These are phyloP conservation scores for Mirounga angustirostris DNA, from an alignment of 2,113 vertebrate genomes.

Conservation along the genomic window DNA sequence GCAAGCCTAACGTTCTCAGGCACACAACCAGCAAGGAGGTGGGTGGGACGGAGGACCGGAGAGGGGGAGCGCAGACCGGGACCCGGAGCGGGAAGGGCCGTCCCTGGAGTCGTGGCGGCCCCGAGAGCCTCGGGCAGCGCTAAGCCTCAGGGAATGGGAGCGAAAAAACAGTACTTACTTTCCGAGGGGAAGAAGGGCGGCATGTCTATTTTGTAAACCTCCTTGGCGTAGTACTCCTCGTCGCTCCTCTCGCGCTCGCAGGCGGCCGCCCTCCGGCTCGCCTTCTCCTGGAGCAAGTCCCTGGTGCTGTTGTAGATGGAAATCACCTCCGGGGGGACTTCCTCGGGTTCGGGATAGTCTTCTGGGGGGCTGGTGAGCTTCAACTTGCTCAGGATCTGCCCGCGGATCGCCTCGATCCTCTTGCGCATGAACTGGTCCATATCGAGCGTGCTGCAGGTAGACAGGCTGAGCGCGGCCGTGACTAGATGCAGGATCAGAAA, in stretches of 20 bases:
- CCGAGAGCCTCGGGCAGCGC: conserved; percentile 56
- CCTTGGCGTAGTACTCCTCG: conserved; percentile 99
- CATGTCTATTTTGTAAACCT: conserved; percentile 99
- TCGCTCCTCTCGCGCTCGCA: conserved; percentile 98
- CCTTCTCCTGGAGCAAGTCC: conserved; percentile 97
- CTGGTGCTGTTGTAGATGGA: conserved; percentile 99
- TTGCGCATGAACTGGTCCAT: conserved; percentile 98
- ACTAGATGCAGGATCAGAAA: conserved; percentile 94
- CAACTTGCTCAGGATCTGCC: conserved; percentile 99
- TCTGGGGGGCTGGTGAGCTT: conserved; percentile 97
- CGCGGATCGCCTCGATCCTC: conserved; percentile 98
- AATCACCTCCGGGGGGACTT: conserved; percentile 96
- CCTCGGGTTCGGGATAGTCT: conserved; percentile 90
- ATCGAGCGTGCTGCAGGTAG: conserved; percentile 97
- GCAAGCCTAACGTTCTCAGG: neutral
- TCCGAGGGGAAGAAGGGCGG: conserved; percentile 90
- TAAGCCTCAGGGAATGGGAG: conserved; percentile 45
- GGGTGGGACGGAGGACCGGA: neutral
- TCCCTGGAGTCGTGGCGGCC: neutral
- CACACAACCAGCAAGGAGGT: neutral
- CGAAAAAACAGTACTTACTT: conserved; percentile 91
- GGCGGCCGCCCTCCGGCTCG: conserved; percentile 94
- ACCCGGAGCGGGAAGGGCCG: neutral
- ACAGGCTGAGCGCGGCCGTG: conserved; percentile 93
- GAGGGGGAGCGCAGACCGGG: neutral